Percentiles rank a stretch among this genome's conserved stretches.
phyloP scores from a whole-genome alignment of 1,140 invertebrate genomes.

The Arctopsyche grandis region DNA sequence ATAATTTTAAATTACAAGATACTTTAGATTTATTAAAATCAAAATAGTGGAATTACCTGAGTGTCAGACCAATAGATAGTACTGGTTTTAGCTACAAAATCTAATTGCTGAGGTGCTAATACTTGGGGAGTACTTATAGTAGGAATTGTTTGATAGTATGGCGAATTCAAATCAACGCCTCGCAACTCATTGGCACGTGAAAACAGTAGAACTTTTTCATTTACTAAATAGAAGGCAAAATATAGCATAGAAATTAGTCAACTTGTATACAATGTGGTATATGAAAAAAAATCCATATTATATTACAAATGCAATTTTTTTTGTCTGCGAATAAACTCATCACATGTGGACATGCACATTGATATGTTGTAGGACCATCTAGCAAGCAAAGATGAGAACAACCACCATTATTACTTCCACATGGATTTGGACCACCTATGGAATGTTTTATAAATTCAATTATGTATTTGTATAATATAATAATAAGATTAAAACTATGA shows the following conservation, averaged over 20 bases:
- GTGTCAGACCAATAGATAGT: slow-evolving; percentile 84
- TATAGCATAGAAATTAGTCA: neutral
- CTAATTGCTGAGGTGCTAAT: slow-evolving; percentile 73
- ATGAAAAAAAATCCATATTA: neutral
- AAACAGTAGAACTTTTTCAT: slow-evolving; percentile 81
- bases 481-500: neutral
- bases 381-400: slow-evolving; percentile 84
- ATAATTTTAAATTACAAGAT: neutral
- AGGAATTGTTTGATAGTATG: slow-evolving; percentile 81
- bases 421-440: slow-evolving; percentile 70
- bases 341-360: slow-evolving; percentile 83
- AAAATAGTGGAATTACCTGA: slow-evolving; percentile 60
- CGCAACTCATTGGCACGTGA: slow-evolving; percentile 81
- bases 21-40: neutral
- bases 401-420: slow-evolving; percentile 77
- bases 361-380: slow-evolving; percentile 67
- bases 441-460: slow-evolving; percentile 40
- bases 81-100: slow-evolving; percentile 73
- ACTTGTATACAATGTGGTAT: neutral
- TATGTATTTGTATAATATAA: neutral
- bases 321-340: slow-evolving; percentile 74
- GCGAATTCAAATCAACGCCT: slow-evolving; percentile 80
- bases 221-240: slow-evolving; percentile 65
- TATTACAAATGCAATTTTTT: slow-evolving; percentile 73
- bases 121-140: slow-evolving; percentile 76